Evolutionary conservation across 2,113 vertebrate genomes (phyloP).

Genomic region (Pomatostomus ruficeps): DNA sequence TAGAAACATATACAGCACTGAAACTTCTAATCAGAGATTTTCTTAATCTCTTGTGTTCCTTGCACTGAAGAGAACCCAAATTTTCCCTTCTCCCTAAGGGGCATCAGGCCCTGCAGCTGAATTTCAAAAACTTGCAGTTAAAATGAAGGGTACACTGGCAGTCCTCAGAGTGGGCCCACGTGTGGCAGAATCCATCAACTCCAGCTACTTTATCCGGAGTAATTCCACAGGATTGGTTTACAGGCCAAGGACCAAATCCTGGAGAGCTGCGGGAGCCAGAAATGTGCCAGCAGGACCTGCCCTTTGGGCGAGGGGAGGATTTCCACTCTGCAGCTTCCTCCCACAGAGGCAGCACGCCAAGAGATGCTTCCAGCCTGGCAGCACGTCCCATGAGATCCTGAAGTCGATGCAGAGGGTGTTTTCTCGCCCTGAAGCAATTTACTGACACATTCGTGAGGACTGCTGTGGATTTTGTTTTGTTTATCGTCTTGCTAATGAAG

Average conservation of each 20-base stretch:
- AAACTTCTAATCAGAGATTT: not conserved
- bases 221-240: not conserved
- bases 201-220: not conserved
- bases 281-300: not conserved
- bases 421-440: constrained; percentile 17
- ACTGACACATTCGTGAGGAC: not conserved
- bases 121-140: not conserved
- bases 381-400: not conserved
- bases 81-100: not conserved
- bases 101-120: not conserved
- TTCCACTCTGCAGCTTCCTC: not conserved
- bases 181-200: not conserved
- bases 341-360: rapidly evolving
- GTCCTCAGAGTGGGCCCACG: not conserved
- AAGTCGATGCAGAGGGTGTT: not conserved
- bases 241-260: not conserved
- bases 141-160: not conserved
- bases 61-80: not conserved
- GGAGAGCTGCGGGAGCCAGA: not conserved
- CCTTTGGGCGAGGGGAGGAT: not conserved
- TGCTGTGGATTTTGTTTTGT: constrained; percentile 26
- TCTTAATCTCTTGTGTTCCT: not conserved
- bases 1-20: not conserved
- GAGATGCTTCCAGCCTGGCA: not conserved
- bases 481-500: constrained; percentile 6